A percentile compares a stretch with the other conserved stretches of the same genome.
Evolutionary conservation across 2,888 invertebrate species (phyloP).

Genomic region (Hydriomena furcata): DNA sequence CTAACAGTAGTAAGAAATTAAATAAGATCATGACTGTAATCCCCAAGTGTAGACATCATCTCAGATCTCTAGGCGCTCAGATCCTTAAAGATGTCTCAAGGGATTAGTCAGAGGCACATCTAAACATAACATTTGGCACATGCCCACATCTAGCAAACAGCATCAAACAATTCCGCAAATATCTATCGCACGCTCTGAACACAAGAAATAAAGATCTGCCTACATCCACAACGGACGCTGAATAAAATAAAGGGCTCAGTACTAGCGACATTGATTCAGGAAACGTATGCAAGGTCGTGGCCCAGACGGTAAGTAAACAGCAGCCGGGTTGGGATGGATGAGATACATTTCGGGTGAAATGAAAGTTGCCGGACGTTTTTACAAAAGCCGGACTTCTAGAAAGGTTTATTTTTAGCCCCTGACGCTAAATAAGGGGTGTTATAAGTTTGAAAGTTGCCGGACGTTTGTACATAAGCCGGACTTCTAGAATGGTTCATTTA

Average conservation of each 20-base stretch:
- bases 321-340: conserved; percentile 5
- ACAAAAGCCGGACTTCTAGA: no score
- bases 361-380: background rate
- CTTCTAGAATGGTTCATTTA: no score
- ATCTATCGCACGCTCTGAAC: background rate
- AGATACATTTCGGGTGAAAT: no score
- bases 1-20: no score
- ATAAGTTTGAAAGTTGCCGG: background rate
- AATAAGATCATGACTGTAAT: no score
- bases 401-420: no score
- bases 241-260: conserved; percentile 25
- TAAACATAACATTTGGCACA: no score
- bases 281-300: conserved; percentile 32
- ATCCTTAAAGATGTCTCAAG: no score
- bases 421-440: conserved; percentile 25
- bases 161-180: background rate
- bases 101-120: no score
- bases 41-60: no score
- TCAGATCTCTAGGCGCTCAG: no score
- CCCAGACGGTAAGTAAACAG: conserved; percentile 33
- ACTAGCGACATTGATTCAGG: conserved; percentile 30
- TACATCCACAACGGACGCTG: conserved; percentile 12
- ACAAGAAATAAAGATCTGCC: conserved; percentile 4
- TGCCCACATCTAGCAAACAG: background rate
- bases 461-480: background rate